phyloP scores from a whole-genome alignment of 2,888 invertebrate genomes.

The Cotesia congregata region DNA sequence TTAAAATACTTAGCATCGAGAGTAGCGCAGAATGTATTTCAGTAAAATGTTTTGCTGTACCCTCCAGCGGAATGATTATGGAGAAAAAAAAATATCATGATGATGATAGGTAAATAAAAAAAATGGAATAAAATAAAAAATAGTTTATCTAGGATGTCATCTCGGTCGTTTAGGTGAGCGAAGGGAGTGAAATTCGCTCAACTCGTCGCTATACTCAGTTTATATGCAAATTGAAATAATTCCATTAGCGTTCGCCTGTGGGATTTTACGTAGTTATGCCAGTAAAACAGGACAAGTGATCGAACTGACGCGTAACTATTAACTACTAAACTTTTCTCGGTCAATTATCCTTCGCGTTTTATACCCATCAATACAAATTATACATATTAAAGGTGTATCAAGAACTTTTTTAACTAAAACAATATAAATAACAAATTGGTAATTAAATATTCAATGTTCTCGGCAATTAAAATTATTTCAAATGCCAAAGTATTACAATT shows the following conservation, averaged over 20 bases:
- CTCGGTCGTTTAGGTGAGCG: conserved; percentile 28
- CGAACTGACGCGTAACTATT: conserved; percentile 30
- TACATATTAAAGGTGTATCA: background rate
- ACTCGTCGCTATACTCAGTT: conserved; percentile 30
- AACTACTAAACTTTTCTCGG: conserved; percentile 1
- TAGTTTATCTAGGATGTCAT: conserved; percentile 24
- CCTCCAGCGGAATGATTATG: background rate
- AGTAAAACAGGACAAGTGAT: conserved; percentile 12
- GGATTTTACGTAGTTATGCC: conserved; percentile 25
- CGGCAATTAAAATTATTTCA: background rate
- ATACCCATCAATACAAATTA: background rate
- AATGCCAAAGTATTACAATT: background rate
- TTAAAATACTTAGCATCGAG: conserved; percentile 30
- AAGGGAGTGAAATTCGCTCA: conserved; percentile 33
- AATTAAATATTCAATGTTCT: background rate
- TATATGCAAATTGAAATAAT: conserved; percentile 47
- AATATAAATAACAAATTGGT: background rate
- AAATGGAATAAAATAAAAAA: conserved; percentile 28
- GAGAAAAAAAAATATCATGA: conserved; percentile 1
- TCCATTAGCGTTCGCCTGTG: conserved; percentile 40
- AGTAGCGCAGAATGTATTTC: conserved; percentile 28
- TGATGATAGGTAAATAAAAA: conserved; percentile 5
- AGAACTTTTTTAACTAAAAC: background rate
- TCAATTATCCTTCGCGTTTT: conserved; percentile 12
- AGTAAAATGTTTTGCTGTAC: conserved; percentile 23